Conservation (phyloP, 1,140 invertebrate genomes). For the Zaprionus gabonicus region DNA sequence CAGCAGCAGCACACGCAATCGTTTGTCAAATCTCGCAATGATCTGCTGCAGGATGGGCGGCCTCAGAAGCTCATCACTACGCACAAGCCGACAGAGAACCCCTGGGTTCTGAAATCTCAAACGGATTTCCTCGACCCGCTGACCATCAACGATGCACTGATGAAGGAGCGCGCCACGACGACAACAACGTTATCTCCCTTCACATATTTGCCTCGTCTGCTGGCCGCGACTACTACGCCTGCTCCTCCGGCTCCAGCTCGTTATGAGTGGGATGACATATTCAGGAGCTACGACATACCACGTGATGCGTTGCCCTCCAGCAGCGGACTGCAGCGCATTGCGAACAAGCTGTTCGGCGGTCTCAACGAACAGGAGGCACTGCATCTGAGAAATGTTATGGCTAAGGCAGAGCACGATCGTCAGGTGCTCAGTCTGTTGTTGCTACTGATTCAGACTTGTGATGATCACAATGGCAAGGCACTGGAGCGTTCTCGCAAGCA, state of each 20-base stretch:
- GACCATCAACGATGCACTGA: slow-evolving; percentile 89
- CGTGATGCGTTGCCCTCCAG: slow-evolving; percentile 73
- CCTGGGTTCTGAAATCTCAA: slow-evolving; percentile 74
- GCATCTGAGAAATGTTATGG: slow-evolving; percentile 91
- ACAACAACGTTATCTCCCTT: slow-evolving; percentile 57
- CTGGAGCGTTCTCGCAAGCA: slow-evolving; percentile 87
- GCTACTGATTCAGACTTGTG: slow-evolving; percentile 90
- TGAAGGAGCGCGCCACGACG: slow-evolving; percentile 69
- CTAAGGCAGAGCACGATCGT: slow-evolving; percentile 90
- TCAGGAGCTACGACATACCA: slow-evolving; percentile 76
- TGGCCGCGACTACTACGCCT: slow-evolving; percentile 29
- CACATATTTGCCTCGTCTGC: slow-evolving; percentile 55
- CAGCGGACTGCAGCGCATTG: slow-evolving; percentile 87
- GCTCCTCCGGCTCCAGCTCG: slow-evolving; percentile 36
- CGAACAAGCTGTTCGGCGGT: slow-evolving; percentile 90
- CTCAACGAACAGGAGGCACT: slow-evolving; percentile 90
- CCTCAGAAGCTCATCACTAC: slow-evolving; percentile 70
- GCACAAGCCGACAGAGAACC: slow-evolving; percentile 84
- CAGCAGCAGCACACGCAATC: slow-evolving; percentile 82
- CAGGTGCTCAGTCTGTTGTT: slow-evolving; percentile 90
- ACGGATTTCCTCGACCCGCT: slow-evolving; percentile 87
- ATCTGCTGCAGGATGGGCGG: slow-evolving; percentile 59
- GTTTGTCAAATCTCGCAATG: slow-evolving; percentile 76
- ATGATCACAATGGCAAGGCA: slow-evolving; percentile 88
- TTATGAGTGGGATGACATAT: slow-evolving; percentile 77